These are phyloP conservation scores for Cotesia congregata DNA, from an alignment of 2,888 invertebrate species.

Conservation along the genomic window DNA sequence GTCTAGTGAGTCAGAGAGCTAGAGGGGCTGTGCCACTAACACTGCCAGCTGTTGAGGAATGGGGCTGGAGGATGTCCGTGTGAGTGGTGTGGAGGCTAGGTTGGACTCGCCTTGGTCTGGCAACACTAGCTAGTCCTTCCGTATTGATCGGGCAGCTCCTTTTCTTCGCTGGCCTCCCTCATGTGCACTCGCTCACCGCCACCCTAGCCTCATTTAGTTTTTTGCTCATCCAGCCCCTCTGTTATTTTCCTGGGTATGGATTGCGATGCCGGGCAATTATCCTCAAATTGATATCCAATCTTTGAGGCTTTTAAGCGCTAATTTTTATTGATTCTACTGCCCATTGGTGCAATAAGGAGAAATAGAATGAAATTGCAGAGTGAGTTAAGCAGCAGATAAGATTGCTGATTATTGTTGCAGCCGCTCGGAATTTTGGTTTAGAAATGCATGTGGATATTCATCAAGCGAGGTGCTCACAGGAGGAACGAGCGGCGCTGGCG, in stretches of 20 bases:
- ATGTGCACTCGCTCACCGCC: slow-evolving; percentile 20
- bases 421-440: slow-evolving; percentile 55
- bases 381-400: slow-evolving; percentile 1
- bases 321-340: background rate
- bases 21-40: slow-evolving; percentile 41
- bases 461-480: slow-evolving; percentile 53
- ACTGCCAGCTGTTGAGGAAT: slow-evolving; percentile 46
- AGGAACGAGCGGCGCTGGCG: slow-evolving; percentile 39
- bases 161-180: slow-evolving; percentile 58
- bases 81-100: slow-evolving; percentile 58
- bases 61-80: slow-evolving; percentile 51
- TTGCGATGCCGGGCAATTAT: background rate
- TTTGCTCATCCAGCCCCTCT: slow-evolving; percentile 12
- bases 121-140: slow-evolving; percentile 69
- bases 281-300: background rate
- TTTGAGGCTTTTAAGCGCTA: background rate
- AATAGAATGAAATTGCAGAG: background rate
- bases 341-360: background rate
- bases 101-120: slow-evolving; percentile 66
- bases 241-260: slow-evolving; percentile 4
- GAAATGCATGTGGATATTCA: slow-evolving; percentile 59
- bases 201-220: slow-evolving; percentile 38
- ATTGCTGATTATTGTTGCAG: slow-evolving; percentile 47
- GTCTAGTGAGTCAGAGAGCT: slow-evolving; percentile 47
- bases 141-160: slow-evolving; percentile 68